Percentiles rank a stretch among this genome's conserved stretches.
phyloP scores from a whole-genome alignment of 92 coral and sea anemone species.

The Heteractis magnifica region DNA sequence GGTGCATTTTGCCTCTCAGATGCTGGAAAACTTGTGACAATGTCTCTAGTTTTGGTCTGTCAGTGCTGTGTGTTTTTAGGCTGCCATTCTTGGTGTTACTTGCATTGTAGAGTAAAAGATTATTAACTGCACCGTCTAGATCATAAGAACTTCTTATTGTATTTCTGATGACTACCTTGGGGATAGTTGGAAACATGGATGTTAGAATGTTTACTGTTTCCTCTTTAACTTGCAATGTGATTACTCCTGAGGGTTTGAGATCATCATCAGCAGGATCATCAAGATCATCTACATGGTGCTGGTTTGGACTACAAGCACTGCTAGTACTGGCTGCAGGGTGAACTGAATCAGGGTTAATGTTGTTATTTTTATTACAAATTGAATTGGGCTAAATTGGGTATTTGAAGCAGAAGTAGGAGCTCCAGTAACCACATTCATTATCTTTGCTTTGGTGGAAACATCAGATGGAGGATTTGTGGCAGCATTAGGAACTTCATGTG shows the following conservation, averaged over 20 bases:
- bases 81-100: background rate
- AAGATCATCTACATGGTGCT: background rate
- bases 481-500: no score
- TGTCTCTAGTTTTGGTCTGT: background rate
- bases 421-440: no score
- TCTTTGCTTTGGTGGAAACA: background rate
- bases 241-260: background rate
- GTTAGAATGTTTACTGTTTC: background rate
- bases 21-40: background rate
- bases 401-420: background rate
- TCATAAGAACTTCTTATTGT: background rate
- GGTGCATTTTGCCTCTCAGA: background rate
- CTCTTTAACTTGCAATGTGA: background rate
- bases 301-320: background rate
- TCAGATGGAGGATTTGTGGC: background rate
- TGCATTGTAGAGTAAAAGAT: background rate
- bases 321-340: background rate
- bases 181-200: constrained; percentile 1
- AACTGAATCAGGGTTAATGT: background rate
- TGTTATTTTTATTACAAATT: background rate
- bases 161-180: constrained; percentile 20
- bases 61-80: no score
- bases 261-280: background rate
- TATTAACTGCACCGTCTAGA: background rate
- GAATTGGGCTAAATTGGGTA: background rate